Percentiles rank a stretch among this genome's conserved stretches.
Evolutionary conservation across 2,797 vertebrate genomes (phyloP).

Genomic region (Leptoclinus maculatus): DNA sequence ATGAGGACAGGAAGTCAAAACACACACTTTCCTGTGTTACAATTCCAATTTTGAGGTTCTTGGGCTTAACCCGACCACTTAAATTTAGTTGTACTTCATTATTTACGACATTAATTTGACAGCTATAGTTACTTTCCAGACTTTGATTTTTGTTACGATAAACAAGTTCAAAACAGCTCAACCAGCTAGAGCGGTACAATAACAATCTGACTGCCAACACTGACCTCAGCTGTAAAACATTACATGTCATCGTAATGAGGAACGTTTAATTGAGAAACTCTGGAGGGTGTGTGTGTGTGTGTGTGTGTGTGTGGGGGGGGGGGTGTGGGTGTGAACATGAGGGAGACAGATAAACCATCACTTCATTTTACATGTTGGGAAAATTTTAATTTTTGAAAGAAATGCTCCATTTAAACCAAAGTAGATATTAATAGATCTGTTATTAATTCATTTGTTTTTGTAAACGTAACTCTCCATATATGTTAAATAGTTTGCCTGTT

Average conservation of each 20-base stretch:
- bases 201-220: constrained; percentile 15
- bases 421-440: neutral
- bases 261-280: constrained; percentile 32
- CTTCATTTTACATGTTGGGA: too few species aligned
- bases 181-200: neutral
- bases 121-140: neutral
- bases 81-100: neutral
- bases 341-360: neutral
- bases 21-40: neutral
- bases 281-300: neutral
- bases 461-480: neutral
- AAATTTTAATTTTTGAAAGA: neutral
- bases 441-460: neutral
- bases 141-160: neutral
- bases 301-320: neutral
- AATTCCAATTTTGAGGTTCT: neutral
- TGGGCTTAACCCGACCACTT: neutral
- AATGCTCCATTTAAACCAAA: neutral
- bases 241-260: neutral
- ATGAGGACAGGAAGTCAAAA: neutral
- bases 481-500: neutral
- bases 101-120: neutral
- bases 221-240: constrained; percentile 47
- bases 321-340: neutral
- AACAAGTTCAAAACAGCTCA: neutral